Conservation (phyloP, 2,888 invertebrate species). For the Acrobasis suavella region DNA sequence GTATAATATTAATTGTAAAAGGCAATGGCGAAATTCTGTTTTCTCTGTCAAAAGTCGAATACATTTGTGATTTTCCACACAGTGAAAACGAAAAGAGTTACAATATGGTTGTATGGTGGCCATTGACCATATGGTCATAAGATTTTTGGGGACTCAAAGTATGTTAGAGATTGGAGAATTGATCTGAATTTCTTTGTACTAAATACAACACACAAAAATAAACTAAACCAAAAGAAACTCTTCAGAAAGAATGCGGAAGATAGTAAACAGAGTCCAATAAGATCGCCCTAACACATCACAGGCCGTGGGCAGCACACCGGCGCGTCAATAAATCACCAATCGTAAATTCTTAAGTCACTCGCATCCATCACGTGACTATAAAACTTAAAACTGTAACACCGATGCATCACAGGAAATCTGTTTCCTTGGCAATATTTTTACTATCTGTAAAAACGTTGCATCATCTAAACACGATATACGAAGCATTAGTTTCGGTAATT, state of each 20-base stretch:
- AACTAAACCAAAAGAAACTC: slow-evolving; percentile 63
- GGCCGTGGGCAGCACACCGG: slow-evolving; percentile 32
- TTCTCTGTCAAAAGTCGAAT: no score
- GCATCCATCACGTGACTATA: slow-evolving; percentile 5
- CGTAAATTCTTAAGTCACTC: slow-evolving; percentile 7
- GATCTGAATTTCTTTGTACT: slow-evolving; percentile 39
- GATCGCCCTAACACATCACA: slow-evolving; percentile 47
- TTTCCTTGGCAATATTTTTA: slow-evolving; percentile 41
- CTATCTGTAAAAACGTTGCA: slow-evolving; percentile 28
- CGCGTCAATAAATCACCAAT: slow-evolving; percentile 37
- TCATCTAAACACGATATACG: slow-evolving; percentile 27
- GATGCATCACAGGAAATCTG: slow-evolving; percentile 45
- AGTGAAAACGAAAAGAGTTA: no score
- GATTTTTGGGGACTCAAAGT: no score
- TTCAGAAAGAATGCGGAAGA: slow-evolving; percentile 67
- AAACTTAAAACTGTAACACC: slow-evolving; percentile 15
- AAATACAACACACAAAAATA: slow-evolving; percentile 56
- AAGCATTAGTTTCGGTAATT: slow-evolving; percentile 40
- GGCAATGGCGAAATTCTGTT: no score
- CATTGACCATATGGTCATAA: no score
- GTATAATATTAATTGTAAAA: no score
- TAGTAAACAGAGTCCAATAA: slow-evolving; percentile 55
- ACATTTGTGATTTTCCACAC: no score
- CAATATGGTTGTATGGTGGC: no score
- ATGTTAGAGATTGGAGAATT: no score